Evolutionary conservation across 2,113 vertebrate genomes (phyloP), one percentile per base, ranked within the genome.

Genomic region (Gymnorhina tibicen): DNA sequence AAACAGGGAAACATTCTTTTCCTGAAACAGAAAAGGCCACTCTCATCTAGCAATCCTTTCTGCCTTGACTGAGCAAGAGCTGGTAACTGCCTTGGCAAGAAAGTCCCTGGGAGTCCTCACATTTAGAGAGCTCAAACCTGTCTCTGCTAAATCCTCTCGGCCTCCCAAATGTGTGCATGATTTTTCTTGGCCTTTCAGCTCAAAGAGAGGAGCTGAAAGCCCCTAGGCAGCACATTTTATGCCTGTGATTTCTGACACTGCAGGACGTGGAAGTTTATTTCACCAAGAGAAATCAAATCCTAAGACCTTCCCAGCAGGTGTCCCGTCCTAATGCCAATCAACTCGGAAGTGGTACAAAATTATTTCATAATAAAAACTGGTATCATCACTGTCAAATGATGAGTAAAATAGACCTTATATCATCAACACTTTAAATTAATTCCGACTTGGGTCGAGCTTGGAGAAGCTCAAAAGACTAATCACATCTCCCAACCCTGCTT

Each of bases 161-260:
- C n/a, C 55, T 92, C 37, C 6, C 35, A 33, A 21, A 7, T 0
- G 0, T 9, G 7, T 41, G 8, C 2, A 4, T 14, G n/a, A 3
- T 62, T 77, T 64, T 85, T 66, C 82, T 77, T n/a, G 27, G 27
- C 19, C 37, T 77, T 75, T 49, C 55, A 49, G 13, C 27, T 39
- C 70, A 53, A 74, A 81, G 18, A 66, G n/a, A 74, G 32, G 33
- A 19, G 46, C 14, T 70, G 50, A 42, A 82, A 87, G 23, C 64
- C 55, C 55, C 30, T 13, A 35, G 19, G 21, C 21, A 77, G 15
- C 28, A 39, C 15, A 30, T 66, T 33, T 39, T 37, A 44, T 32
- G 33, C 21, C 35, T 15, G 35, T 53, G 24, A 75, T 63, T 75
- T 75, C 56, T 79, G 56, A 74, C 32, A 7, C n/a, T 70, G 50